These are phyloP conservation scores for Sander vitreus DNA, from an alignment of 2,113 vertebrate genomes.

Conservation along the genomic window DNA sequence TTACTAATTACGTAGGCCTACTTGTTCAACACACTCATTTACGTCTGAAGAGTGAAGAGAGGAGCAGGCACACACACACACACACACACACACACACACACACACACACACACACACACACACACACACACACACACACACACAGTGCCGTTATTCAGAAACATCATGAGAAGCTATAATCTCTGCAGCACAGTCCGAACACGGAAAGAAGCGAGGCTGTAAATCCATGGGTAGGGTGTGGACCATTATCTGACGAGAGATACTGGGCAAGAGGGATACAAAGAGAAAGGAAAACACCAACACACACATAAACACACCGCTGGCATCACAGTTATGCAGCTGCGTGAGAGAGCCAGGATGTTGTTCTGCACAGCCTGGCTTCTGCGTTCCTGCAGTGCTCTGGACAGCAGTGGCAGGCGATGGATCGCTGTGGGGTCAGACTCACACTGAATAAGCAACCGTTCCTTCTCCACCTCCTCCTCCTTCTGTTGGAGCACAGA, in stretches of 20 bases:
- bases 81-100: too few relatives aligned
- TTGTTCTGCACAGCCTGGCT: constrained; percentile 65
- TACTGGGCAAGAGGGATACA: not conserved
- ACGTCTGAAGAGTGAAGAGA: too few relatives aligned
- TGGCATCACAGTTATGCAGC: constrained; percentile 83
- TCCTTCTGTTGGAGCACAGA: constrained; percentile 63
- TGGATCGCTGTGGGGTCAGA: constrained; percentile 75
- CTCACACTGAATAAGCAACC: constrained; percentile 78
- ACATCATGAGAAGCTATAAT: not conserved
- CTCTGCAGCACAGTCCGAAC: not conserved
- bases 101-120: too few relatives aligned
- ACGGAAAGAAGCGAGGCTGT: not conserved
- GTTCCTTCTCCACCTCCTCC: constrained; percentile 58
- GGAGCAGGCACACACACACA: too few relatives aligned
- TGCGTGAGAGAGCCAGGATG: constrained; percentile 76
- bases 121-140: too few relatives aligned
- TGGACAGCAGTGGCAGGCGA: constrained; percentile 74
- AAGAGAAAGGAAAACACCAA: not conserved
- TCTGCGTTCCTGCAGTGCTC: constrained; percentile 76
- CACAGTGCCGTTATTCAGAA: not conserved
- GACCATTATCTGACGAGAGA: not conserved
- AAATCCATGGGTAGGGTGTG: not conserved
- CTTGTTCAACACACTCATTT: too few relatives aligned
- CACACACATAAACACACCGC: constrained; percentile 78
- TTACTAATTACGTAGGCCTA: too few relatives aligned